These are phyloP conservation scores for Corynorhinus townsendii DNA, from an alignment of 2,113 vertebrate genomes.

Conservation along the genomic window DNA sequence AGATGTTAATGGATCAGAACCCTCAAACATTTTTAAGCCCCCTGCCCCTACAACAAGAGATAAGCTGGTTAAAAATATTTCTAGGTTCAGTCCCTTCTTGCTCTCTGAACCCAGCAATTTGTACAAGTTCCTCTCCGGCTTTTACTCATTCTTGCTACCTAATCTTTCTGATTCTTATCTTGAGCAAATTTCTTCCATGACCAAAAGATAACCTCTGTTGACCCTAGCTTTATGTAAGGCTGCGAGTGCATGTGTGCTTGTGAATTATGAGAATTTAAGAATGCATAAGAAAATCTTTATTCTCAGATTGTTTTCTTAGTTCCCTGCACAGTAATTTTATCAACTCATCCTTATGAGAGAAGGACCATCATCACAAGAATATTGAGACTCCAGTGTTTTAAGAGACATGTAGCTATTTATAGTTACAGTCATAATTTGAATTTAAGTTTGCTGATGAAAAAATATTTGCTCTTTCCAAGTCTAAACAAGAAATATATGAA, in stretches of 20 bases:
- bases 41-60: neutral
- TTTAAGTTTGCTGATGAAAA: neutral
- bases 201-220: neutral
- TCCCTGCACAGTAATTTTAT: neutral
- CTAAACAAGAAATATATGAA: neutral
- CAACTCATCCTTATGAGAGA: neutral
- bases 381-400: neutral
- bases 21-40: neutral
- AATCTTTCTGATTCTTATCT: neutral
- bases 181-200: neutral
- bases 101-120: neutral
- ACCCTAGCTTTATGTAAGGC: neutral
- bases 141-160: neutral
- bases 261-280: neutral
- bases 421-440: neutral
- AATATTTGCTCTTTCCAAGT: neutral
- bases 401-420: neutral
- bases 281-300: neutral
- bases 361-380: neutral
- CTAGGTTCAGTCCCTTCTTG: neutral
- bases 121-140: neutral
- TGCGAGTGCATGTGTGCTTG: neutral
- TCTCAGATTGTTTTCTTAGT: conserved; percentile 11
- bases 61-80: neutral
- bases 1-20: neutral